Conservation (phyloP, 2,888 invertebrate genomes). For the Litoditis marina region DNA sequence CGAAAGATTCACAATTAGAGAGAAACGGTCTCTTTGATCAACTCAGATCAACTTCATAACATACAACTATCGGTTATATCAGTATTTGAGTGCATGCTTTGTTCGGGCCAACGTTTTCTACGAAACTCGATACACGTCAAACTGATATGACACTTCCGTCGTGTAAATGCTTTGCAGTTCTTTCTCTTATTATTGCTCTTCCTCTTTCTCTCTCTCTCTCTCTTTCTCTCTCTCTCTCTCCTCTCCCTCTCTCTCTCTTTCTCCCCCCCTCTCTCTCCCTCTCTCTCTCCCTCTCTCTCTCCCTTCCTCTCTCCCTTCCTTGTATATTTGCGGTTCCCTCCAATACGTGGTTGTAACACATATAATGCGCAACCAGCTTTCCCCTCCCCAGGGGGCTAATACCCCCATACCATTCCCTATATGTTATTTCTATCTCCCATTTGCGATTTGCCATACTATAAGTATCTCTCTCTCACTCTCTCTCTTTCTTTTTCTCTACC, state of each 20-base stretch:
- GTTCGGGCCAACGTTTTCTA: neutral
- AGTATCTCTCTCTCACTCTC: too few relatives aligned
- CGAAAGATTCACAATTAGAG: too few relatives aligned
- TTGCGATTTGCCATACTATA: too few relatives aligned
- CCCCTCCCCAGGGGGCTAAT: neutral
- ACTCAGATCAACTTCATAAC: neutral
- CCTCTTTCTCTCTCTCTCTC: slow-evolving; percentile 20
- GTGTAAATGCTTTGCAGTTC: too few relatives aligned
- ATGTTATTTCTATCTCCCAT: too few relatives aligned
- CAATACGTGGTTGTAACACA: too few relatives aligned
- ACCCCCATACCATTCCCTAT: neutral
- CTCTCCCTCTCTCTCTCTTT: slow-evolving; percentile 1
- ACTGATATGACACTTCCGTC: slow-evolving; percentile 11
- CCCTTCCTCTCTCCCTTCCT: neutral
- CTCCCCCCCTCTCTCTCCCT: neutral
- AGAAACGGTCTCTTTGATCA: neutral
- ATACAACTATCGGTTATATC: neutral
- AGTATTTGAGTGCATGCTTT: neutral
- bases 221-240: slow-evolving; percentile 9
- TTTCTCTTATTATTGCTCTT: too few relatives aligned
- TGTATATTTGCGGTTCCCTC: too few relatives aligned
- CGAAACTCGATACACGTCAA: slow-evolving; percentile 1
- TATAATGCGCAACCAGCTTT: neutral
- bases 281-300: neutral
- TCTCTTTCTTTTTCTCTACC: too few relatives aligned